Evolutionary conservation across 2,113 vertebrate species (phyloP).

Genomic region (Coturnix japonica): DNA sequence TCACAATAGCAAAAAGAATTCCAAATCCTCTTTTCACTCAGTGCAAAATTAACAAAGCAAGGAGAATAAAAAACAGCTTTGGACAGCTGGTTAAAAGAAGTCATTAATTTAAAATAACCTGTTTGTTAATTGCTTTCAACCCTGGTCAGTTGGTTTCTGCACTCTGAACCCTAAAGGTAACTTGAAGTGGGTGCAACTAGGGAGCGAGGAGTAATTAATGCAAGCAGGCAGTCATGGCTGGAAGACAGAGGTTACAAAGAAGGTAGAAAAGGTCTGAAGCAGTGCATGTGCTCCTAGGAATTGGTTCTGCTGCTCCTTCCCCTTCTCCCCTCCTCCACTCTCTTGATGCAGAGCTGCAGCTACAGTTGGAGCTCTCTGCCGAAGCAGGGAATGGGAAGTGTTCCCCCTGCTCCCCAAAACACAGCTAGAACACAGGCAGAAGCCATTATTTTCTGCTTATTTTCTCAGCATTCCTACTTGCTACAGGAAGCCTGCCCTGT

Average conservation of each 20-base stretch:
- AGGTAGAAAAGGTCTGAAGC: constrained; percentile 47
- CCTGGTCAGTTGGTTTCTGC: constrained; percentile 75
- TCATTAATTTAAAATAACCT: constrained; percentile 81
- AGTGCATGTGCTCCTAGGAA: constrained; percentile 55
- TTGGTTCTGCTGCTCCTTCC: background rate
- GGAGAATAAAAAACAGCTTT: background rate
- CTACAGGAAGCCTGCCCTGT: background rate
- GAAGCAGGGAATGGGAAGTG: constrained; percentile 56
- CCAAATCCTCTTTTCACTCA: background rate
- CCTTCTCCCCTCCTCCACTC: constrained; percentile 40
- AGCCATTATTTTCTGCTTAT: background rate
- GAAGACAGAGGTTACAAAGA: constrained; percentile 78
- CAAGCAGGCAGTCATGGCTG: constrained; percentile 76
- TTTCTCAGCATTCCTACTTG: background rate
- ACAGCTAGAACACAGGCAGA: background rate
- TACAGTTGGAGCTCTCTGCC: constrained; percentile 77
- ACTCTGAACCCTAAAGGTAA: constrained; percentile 78
- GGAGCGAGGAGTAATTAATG: constrained; percentile 81
- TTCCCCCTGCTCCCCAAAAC: background rate
- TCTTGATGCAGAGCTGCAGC: constrained; percentile 56
- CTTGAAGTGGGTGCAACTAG: constrained; percentile 69
- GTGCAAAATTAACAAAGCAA: background rate
- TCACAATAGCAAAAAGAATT: background rate
- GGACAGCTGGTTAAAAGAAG: constrained; percentile 67
- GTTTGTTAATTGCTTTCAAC: constrained; percentile 84